Percentiles rank a stretch among this genome's conserved stretches.
Conservation (phyloP, 2,113 vertebrate genomes). For the Typhlomys cinereus region DNA sequence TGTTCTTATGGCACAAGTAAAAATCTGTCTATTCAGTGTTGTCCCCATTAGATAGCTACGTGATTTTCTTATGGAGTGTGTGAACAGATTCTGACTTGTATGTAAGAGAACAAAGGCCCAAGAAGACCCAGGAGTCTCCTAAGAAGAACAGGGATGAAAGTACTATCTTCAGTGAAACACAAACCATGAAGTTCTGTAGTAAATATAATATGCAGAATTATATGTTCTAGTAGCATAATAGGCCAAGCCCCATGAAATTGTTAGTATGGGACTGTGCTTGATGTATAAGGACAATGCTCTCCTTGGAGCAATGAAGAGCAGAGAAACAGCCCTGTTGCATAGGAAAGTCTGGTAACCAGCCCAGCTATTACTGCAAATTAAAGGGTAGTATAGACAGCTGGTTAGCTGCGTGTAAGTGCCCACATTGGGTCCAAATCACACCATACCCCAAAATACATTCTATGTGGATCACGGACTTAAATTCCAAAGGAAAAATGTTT, state of each 20-base stretch:
- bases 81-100: slow-evolving; percentile 1
- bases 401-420: not conserved
- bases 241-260: not conserved
- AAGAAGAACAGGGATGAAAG: not conserved
- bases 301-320: not conserved
- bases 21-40: not conserved
- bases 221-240: not conserved
- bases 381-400: not conserved
- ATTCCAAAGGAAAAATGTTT: not conserved
- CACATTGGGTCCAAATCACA: not conserved
- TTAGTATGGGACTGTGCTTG: not conserved
- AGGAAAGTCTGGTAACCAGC: not conserved
- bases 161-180: slow-evolving; percentile 1
- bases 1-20: not conserved
- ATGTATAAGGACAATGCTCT: not conserved
- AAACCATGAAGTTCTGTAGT: not conserved
- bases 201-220: not conserved
- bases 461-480: not conserved
- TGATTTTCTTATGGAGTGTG: not conserved
- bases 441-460: not conserved
- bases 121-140: not conserved
- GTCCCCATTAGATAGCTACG: not conserved
- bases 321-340: not conserved
- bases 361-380: not conserved
- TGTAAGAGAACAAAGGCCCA: not conserved